A percentile compares a stretch with the other conserved stretches of the same genome.
These are phyloP conservation scores for Eupeodes latifasciatus DNA, from an alignment of 2,888 invertebrate genomes.

Conservation along the genomic window DNA sequence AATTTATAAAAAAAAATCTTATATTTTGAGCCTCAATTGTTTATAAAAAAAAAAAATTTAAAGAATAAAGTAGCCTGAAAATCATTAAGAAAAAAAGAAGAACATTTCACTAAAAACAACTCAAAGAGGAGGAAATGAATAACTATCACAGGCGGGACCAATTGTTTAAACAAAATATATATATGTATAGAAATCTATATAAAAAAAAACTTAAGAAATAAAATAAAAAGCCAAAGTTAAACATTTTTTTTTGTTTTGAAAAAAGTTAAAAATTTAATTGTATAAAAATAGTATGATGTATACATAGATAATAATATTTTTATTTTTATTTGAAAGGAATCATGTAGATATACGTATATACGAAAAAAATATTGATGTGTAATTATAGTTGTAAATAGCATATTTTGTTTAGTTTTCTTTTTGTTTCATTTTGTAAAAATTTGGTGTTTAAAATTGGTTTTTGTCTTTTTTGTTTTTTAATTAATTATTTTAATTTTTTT, in stretches of 20 bases:
- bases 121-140: slow-evolving; percentile 51
- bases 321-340: slow-evolving; percentile 64
- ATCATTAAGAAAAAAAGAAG: not conserved
- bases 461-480: slow-evolving; percentile 60
- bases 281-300: slow-evolving; percentile 72
- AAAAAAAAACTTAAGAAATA: slow-evolving; percentile 21
- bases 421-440: slow-evolving; percentile 70
- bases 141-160: slow-evolving; percentile 72
- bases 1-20: slow-evolving; percentile 1
- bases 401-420: slow-evolving; percentile 62
- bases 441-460: slow-evolving; percentile 76
- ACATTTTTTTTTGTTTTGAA: not conserved
- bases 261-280: slow-evolving; percentile 53
- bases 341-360: slow-evolving; percentile 74
- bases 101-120: slow-evolving; percentile 44
- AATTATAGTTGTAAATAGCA: slow-evolving; percentile 74
- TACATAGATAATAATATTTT: slow-evolving; percentile 60
- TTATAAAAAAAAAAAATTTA: slow-evolving; percentile 20
- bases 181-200: not conserved
- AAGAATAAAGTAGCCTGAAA: slow-evolving; percentile 27
- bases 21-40: slow-evolving; percentile 68
- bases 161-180: slow-evolving; percentile 29
- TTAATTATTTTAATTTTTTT: slow-evolving; percentile 17
- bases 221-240: slow-evolving; percentile 30
- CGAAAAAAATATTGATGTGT: slow-evolving; percentile 75